Evolutionary conservation across 2,113 vertebrate genomes (phyloP), one percentile per base, ranked within the genome.

Genomic region (Mixornis gularis): DNA sequence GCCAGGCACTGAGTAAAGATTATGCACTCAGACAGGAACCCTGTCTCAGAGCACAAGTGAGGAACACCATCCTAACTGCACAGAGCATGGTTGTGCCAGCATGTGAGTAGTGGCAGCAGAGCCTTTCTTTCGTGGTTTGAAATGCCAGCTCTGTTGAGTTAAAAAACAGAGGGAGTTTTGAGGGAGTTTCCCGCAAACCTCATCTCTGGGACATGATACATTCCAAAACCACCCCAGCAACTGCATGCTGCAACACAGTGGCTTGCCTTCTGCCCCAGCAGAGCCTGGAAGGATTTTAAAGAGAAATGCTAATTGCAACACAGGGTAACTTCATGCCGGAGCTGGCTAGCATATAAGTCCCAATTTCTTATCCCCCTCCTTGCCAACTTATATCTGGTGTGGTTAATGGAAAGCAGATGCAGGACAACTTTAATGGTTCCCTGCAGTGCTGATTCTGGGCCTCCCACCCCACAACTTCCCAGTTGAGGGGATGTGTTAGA

Each of bases 261-360:
- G 65, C 83, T 94, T 81, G 56, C 53, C 40, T 79, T 70, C 69
- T 80, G 76, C 43, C 79, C 55, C 55, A 85, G 51, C 70, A 52
- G 36, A 78, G 30, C 52, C 80, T 90, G 92, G 76, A 86, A 89
- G 34, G 60, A 14, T 84, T 92, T 86, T 92, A 90, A 92, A 92
- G 49, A 69, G 77, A 78, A 94, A 80, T 19, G 16, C 40, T 79
- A 83, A 80, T 86, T 93, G 69, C 53, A 76, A n/a, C 24, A 72
- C 24, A 41, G 65, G 26, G 36, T 74, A 83, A 56, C 56, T 78
- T 53, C 58, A 7, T 46, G 32, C 19, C 0, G 2, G 56, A 90
- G 36, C 73, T 90, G 80, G 49, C 53, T 77, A 70, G 73, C 5
- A 13, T 40, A 0, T 25, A 88, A 64, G 38, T 53, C 44, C 62